Conservation (phyloP, 2,113 vertebrate genomes). For the Protobothrops mucrosquamatus region DNA sequence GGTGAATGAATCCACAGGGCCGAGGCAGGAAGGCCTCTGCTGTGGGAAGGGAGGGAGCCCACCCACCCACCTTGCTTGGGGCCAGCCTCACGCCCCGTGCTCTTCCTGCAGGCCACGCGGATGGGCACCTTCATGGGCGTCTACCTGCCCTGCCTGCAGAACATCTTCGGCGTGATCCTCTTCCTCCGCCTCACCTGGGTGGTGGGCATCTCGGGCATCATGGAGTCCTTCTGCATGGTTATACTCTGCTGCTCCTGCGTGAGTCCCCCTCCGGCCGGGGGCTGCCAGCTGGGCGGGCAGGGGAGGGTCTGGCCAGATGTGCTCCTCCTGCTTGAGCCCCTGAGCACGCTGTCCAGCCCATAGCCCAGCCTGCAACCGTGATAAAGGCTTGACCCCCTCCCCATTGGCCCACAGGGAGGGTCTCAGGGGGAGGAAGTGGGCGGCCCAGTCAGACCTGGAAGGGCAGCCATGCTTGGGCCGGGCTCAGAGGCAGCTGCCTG, state of each 20-base stretch:
- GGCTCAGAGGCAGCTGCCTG: neutral
- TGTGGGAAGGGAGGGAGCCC: neutral
- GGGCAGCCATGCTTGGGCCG: neutral
- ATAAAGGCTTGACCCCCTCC: neutral
- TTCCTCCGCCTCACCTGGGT: constrained; percentile 98
- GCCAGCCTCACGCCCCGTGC: neutral
- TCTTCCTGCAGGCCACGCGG: constrained; percentile 78
- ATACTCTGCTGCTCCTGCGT: constrained; percentile 95
- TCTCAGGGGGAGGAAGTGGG: neutral
- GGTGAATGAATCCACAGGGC: neutral
- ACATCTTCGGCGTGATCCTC: constrained; percentile 98
- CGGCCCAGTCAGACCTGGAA: neutral
- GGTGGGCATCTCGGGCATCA: constrained; percentile 92
- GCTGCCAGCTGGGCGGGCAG: neutral
- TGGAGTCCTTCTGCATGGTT: constrained; percentile 95
- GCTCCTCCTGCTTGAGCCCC: neutral
- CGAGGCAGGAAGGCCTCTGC: neutral
- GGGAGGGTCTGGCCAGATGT: neutral
- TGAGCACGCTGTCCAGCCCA: accelerated
- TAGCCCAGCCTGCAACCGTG: neutral
- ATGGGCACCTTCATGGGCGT: constrained; percentile 99
- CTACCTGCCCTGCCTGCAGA: constrained; percentile 96
- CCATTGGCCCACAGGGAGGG: neutral
- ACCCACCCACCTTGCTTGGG: neutral
- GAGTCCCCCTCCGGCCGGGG: constrained; percentile 53